Percentiles rank a stretch among this genome's conserved stretches.
These are phyloP conservation scores for Drosophila chauvacae DNA, from an alignment of 1,140 invertebrate species.

Conservation along the genomic window DNA sequence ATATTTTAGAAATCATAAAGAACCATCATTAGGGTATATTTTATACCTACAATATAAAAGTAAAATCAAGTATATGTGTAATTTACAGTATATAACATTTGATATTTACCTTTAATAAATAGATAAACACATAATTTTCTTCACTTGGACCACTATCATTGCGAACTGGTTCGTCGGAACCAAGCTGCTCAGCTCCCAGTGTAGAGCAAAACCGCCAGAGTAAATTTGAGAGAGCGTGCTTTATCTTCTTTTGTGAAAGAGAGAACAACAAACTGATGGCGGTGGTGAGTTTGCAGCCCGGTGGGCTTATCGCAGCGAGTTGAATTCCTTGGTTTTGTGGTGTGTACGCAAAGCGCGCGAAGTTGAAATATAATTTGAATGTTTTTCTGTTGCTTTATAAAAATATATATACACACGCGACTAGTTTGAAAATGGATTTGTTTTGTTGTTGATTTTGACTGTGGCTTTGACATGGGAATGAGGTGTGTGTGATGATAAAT, in stretches of 20 bases:
- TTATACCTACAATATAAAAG: neutral
- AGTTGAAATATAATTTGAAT: constrained; percentile 12
- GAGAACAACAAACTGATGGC: neutral
- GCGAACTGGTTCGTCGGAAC: constrained; percentile 19
- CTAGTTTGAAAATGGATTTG: neutral
- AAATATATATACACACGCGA: constrained; percentile 1
- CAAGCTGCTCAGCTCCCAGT: constrained; percentile 4
- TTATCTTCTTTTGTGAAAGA: neutral
- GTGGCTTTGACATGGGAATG: neutral
- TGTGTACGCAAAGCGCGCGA: constrained; percentile 5
- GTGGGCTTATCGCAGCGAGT: constrained; percentile 5
- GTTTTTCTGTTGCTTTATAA: neutral
- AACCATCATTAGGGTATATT: no score
- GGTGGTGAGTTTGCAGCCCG: constrained; percentile 7
- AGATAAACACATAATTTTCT: no score
- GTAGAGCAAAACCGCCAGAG: constrained; percentile 13
- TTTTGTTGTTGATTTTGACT: neutral
- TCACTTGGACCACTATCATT: neutral
- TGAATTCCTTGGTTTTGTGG: neutral
- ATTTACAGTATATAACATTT: no score
- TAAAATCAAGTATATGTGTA: neutral
- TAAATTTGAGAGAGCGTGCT: neutral
- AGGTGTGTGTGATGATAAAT: neutral
- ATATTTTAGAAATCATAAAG: no score
- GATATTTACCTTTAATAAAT: neutral